These are phyloP conservation scores for Manduca sexta DNA, from an alignment of 1,140 invertebrate species.

Conservation along the genomic window DNA sequence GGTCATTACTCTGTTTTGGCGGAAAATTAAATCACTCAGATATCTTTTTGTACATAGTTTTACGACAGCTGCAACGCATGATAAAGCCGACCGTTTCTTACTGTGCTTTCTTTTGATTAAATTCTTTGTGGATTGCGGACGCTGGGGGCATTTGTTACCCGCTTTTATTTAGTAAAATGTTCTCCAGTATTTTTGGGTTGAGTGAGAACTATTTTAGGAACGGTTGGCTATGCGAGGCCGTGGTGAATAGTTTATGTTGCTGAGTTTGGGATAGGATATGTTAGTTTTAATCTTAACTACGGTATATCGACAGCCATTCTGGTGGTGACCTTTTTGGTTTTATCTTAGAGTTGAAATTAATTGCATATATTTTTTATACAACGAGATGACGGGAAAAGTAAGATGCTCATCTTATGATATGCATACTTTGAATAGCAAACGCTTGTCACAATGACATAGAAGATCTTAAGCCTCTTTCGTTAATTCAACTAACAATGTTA, in stretches of 20 bases:
- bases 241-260: not conserved
- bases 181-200: not conserved
- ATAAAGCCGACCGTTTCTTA: conserved; percentile 9
- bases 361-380: no score
- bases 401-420: no score
- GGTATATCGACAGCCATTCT: no score
- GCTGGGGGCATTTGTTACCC: not conserved
- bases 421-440: no score
- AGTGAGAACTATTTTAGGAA: not conserved
- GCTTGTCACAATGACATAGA: no score
- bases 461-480: no score
- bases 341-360: no score
- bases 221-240: not conserved
- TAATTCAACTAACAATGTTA: no score
- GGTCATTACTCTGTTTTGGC: conserved; percentile 34
- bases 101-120: conserved; percentile 13
- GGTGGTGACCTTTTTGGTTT: no score
- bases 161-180: not conserved
- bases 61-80: conserved; percentile 11
- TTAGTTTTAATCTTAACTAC: no score
- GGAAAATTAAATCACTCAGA: conserved; percentile 30
- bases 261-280: no score
- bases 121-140: conserved; percentile 3
- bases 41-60: conserved; percentile 21
- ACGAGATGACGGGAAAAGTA: no score